Base-by-base conservation (phyloP, 2,888 invertebrate species). In the Philonicus albiceps region DNA sequence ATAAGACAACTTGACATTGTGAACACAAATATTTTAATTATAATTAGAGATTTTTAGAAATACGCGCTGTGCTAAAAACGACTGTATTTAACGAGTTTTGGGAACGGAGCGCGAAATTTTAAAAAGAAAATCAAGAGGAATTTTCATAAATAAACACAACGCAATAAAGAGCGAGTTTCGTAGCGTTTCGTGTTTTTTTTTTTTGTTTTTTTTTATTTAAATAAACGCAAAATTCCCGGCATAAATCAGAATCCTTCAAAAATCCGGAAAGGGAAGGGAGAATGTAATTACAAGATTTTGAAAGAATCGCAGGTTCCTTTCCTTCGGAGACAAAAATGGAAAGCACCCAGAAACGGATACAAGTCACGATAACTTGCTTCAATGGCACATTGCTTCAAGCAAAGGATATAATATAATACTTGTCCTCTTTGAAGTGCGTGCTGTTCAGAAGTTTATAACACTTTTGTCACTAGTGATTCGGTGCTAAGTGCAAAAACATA, bases 341-440 rank as follows among this genome's bases (percentile, higher is more conserved):
- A 76, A 76, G 34, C 34, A 76, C 37, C 8, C 8, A 22, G 19
- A 37, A 40, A 37, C 76, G 37, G 37, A 76, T 76, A 76, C 31
- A 40, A 76, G 64, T 37, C 76, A 76, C 76, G 40, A 76, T 76
- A 76, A 40, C 6, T 40, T 76, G 76, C 40, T 40, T 80, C 43
- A 80, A 22, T 80, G 49, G 31, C 19, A 30, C 43, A 27, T 30
- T 49, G 22, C 22, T 30, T 6, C 40, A 30, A 43, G 31, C 16
- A 31, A 80, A 73, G 27, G 64, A 64, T 19, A 64, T 64, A 22
- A 72, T 74, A 43, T 85, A n/a, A 74, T 74, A 85, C 49, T 74
- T 85, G 34, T 43, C 43, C n/a, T 72, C 73, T 85, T 74, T 85
- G 85, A 85, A 85, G 85, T 85, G 85, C 85, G 85, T 85, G 85